Conservation (phyloP, 2,888 invertebrate genomes). For the Tubiluchus corallicola region DNA sequence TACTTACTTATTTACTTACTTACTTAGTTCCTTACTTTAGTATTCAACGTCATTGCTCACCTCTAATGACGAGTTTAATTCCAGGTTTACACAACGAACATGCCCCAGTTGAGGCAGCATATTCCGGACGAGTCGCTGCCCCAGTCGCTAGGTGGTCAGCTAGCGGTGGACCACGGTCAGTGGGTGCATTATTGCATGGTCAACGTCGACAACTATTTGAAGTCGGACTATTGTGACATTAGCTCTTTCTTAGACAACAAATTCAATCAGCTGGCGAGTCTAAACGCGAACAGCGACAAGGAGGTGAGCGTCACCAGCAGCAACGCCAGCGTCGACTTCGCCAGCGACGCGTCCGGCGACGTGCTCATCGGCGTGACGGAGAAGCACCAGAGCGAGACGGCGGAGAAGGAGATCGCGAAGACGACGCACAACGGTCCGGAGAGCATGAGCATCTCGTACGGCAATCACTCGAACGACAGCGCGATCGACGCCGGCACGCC, state of each 20-base stretch:
- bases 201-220: constrained; percentile 8
- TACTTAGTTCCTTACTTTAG: constrained; percentile 9
- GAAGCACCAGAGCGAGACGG: constrained; percentile 15
- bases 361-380: too few species aligned
- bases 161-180: constrained; percentile 61
- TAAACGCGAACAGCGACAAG: neutral
- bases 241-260: neutral
- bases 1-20: too few species aligned
- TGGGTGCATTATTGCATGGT: constrained; percentile 46
- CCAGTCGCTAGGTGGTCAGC: constrained; percentile 72
- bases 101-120: constrained; percentile 70
- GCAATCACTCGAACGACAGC: too few species aligned
- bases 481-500: too few species aligned
- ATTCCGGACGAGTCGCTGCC: constrained; percentile 77
- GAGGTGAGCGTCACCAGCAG: constrained; percentile 15
- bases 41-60: constrained; percentile 7
- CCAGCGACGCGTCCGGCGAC: constrained; percentile 41
- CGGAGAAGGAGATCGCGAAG: constrained; percentile 24
- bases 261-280: neutral
- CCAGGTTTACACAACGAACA: constrained; percentile 69
- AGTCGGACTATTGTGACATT: neutral
- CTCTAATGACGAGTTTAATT: constrained; percentile 8
- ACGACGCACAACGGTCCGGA: constrained; percentile 20
- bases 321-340: constrained; percentile 40
- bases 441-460: too few species aligned